Base-by-base conservation (phyloP, 2,113 vertebrate genomes). In the Vanacampus margaritifer region DNA sequence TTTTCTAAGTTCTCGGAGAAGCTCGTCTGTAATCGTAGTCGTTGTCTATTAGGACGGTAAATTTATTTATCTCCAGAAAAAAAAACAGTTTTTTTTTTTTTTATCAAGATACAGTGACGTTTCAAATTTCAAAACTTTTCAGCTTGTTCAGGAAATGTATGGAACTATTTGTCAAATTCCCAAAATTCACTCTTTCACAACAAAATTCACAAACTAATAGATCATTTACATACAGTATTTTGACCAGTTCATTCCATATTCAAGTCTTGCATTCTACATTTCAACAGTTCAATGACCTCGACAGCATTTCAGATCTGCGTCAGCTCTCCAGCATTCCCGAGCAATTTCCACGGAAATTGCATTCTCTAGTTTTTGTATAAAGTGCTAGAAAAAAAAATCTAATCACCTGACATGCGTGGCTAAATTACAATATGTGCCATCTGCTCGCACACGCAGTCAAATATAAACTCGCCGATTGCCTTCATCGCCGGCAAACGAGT, bases 401-500 rank as follows among this genome's bases (percentile, higher is more conserved):
- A 57, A n/a, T 60, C 58, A 60, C 58, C n/a, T 62, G 60, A 6
- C n/a, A 62, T 16, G 39, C 23, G 19, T 9, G 60, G 9, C 60
- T 43, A 26, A 62, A 62, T 62, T 62, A 26, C 60, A 43, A 26
- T 45, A 43, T 43, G 60, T 43, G 60, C 60, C 60, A 62, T 62
- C 60, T 62, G 60, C 60, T 43, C 37, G n/a, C 16, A 62, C 39
- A 62, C 17, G 13, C 39, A 26, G 23, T 62, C 58, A 62, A 26
- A 62, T 62, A 62, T 43, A 24, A 43, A 62, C 60, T 62, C 60
- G 23, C n/a, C 39, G 37, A 62, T 62, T 39, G 59, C 39, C 59
- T 62, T 43, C 59, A 41, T 62, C 59, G 23, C 10, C n/a, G 21
- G 60, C 60, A 43, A 62, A 62, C 39, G 60, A 26, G 54, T 57